Evolutionary conservation across 2,888 invertebrate species (phyloP).

Genomic region (Hanleya hanleyi): DNA sequence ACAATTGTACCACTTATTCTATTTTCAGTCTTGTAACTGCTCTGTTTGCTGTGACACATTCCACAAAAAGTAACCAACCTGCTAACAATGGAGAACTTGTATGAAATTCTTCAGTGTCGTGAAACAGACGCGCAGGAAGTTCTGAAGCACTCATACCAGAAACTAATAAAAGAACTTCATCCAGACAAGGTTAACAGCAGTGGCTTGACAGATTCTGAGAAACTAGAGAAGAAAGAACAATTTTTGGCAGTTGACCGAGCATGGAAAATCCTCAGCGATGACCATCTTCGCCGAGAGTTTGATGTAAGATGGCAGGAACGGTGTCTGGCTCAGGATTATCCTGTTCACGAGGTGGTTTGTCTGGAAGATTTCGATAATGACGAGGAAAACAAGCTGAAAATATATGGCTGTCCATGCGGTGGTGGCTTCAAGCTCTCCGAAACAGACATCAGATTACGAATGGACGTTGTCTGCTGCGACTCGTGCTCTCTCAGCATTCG

Average conservation of each 20-base stretch:
- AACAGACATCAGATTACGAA: slow-evolving; percentile 47
- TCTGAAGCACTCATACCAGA: slow-evolving; percentile 48
- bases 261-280: slow-evolving; percentile 61
- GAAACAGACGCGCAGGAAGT: slow-evolving; percentile 37
- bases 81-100: slow-evolving; percentile 49
- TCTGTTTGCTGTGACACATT: neutral
- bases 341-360: slow-evolving; percentile 61
- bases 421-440: slow-evolving; percentile 49
- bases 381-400: slow-evolving; percentile 29
- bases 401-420: slow-evolving; percentile 61
- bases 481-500: slow-evolving; percentile 60
- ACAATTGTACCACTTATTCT: too few relatives aligned
- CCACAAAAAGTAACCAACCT: neutral
- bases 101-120: slow-evolving; percentile 43
- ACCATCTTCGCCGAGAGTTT: slow-evolving; percentile 49
- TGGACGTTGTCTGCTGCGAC: slow-evolving; percentile 64
- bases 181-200: slow-evolving; percentile 46
- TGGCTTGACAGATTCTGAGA: neutral
- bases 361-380: slow-evolving; percentile 54
- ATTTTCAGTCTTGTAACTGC: neutral
- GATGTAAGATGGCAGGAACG: slow-evolving; percentile 59
- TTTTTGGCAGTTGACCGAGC: slow-evolving; percentile 55
- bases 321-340: slow-evolving; percentile 55
- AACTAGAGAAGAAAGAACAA: slow-evolving; percentile 20
- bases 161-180: slow-evolving; percentile 46